Conservation (phyloP, 2,888 invertebrate genomes). For the Drosophila quinaria region DNA sequence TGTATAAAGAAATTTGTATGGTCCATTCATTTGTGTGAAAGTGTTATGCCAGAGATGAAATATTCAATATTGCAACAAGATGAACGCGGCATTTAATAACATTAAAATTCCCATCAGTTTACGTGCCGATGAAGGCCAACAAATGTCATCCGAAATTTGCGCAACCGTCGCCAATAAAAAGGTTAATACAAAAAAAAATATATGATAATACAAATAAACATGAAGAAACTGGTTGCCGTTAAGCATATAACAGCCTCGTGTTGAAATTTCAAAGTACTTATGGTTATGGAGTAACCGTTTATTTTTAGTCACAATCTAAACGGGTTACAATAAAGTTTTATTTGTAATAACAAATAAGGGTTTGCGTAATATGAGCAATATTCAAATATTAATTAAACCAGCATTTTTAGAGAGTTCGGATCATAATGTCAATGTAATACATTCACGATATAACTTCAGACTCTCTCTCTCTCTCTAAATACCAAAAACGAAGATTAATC, state of each 20-base stretch:
- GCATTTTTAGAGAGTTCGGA: background rate
- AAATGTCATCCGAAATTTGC: slow-evolving; percentile 54
- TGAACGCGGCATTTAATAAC: slow-evolving; percentile 61
- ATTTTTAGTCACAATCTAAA: background rate
- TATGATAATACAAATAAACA: slow-evolving; percentile 40
- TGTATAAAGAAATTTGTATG: slow-evolving; percentile 49
- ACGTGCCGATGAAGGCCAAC: slow-evolving; percentile 51
- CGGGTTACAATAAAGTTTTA: slow-evolving; percentile 2
- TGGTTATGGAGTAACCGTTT: background rate
- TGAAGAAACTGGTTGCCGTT: slow-evolving; percentile 26
- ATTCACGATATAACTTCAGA: background rate
- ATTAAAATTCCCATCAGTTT: slow-evolving; percentile 60
- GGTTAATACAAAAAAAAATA: slow-evolving; percentile 66
- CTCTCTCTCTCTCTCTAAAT: background rate
- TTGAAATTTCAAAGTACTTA: slow-evolving; percentile 18
- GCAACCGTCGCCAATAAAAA: slow-evolving; percentile 64
- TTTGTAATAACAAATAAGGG: background rate
- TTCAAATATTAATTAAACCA: too few species aligned
- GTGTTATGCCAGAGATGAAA: slow-evolving; percentile 55
- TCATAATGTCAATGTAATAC: background rate
- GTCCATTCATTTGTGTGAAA: slow-evolving; percentile 34
- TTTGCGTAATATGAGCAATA: background rate
- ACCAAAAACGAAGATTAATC: background rate
- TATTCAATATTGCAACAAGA: slow-evolving; percentile 76
- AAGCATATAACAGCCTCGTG: slow-evolving; percentile 26